phyloP scores from a whole-genome alignment of 2,797 vertebrate species.

The Acrossocheilus fasciatus region DNA sequence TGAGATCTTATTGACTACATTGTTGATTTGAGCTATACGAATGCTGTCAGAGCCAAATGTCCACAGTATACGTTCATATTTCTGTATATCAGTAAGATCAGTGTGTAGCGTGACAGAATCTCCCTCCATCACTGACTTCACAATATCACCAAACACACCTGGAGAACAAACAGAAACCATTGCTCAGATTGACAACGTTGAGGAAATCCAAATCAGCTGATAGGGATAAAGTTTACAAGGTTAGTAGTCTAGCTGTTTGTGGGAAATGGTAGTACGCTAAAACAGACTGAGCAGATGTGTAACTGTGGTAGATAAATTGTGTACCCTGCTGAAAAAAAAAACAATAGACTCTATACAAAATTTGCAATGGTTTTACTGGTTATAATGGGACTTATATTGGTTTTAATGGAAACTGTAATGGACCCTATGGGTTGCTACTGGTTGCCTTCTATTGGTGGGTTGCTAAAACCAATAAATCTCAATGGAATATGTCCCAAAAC shows the following conservation, averaged over 20 bases:
- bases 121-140: background rate
- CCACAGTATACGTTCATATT: background rate
- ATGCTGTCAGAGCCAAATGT: background rate
- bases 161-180: background rate
- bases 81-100: background rate
- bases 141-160: background rate
- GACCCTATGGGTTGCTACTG: no score
- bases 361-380: no score
- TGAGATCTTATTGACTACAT: background rate
- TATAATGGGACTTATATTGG: no score
- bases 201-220: background rate
- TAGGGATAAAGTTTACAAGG: background rate
- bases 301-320: background rate
- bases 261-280: background rate
- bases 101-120: background rate
- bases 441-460: no score
- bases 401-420: no score
- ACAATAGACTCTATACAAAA: no score
- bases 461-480: no score
- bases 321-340: no score
- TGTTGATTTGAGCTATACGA: slow-evolving; percentile 19
- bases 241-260: background rate
- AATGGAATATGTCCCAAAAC: no score
- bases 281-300: background rate
- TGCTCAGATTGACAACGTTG: background rate